Evolutionary conservation across 2,797 vertebrate genomes (phyloP).

Genomic region (Bradypodion pumilum): DNA sequence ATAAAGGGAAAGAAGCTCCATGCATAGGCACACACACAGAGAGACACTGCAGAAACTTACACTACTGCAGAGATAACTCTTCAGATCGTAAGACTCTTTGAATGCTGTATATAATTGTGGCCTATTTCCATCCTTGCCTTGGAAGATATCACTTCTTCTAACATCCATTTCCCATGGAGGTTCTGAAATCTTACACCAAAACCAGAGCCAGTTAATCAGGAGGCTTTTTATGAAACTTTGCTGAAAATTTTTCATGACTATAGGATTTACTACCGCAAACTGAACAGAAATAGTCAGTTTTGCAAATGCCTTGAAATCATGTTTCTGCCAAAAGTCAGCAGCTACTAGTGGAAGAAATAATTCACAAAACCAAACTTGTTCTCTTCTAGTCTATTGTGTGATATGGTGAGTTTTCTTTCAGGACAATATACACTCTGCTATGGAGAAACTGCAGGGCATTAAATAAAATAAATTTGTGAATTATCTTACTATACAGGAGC

Average conservation of each 20-base stretch:
- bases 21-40: not conserved
- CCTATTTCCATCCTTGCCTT: not conserved
- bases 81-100: not conserved
- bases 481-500: not conserved
- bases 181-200: not conserved
- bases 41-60: too few relatives aligned
- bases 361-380: too few relatives aligned
- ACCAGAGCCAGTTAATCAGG: not conserved
- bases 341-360: not conserved
- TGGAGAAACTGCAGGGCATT: slow-evolving; percentile 3
- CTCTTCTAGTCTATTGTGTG: not conserved
- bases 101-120: not conserved
- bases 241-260: not conserved
- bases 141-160: not conserved
- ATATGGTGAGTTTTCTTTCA: slow-evolving; percentile 15
- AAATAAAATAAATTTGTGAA: slow-evolving; percentile 21
- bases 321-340: slow-evolving; percentile 23
- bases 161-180: too few relatives aligned
- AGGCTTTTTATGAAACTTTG: not conserved
- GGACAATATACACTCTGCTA: not conserved
- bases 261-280: slow-evolving; percentile 7
- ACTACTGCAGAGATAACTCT: too few relatives aligned
- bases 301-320: not conserved
- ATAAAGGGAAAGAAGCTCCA: not conserved
- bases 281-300: slow-evolving; percentile 6